Evolutionary conservation across 2,113 vertebrate species (phyloP), one percentile per base, ranked within the genome.

Genomic region (Erinaceus europaeus): DNA sequence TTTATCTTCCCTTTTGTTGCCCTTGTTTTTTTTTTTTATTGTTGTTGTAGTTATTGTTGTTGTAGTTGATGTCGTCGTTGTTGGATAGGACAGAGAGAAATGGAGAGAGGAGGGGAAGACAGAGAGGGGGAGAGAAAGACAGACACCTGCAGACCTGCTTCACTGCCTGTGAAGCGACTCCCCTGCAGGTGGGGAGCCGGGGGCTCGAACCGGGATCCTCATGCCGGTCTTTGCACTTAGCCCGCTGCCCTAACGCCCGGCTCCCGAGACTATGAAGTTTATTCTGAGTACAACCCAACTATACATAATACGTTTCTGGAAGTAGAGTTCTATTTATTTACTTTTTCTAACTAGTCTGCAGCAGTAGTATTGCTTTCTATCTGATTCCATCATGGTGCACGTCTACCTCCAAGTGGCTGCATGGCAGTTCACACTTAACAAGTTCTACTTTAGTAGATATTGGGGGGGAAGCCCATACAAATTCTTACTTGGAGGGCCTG

Each of bases 371-470:
- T 62, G 10, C 73, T 85, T 93, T 93, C 59, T 27, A 73, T 34
- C 75, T 83, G 36, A 90, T 14, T 52, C 20, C 36, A 74, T 64
- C 84, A 38, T 88, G 59, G 73, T 38, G 10, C 5, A 55, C 61
- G 83, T 89, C 89, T 57, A 87, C 79, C 83, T 91, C 32, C n/a
- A 68, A 84, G 68, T 62, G 53, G 44, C 6, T 88, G 21, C 55
- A 59, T 78, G 21, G 32, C 71, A 86, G 73, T 92, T 71, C 38
- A 48, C 36, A 59, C 27, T 68, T 92, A 90, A 53, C 78, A 89
- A 44, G 48, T 94, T 84, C 61, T 72, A 69, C 69, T 86, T 90
- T 86, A 77, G 57, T 69, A 86, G 53, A 84, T 32, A 92, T n/a
- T 48, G 32, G 36, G 81, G 90, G 90, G 73, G 53, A 48, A 21